Evolutionary conservation across 1,140 invertebrate species (phyloP).

Genomic region (Zaprionus camerounensis): DNA sequence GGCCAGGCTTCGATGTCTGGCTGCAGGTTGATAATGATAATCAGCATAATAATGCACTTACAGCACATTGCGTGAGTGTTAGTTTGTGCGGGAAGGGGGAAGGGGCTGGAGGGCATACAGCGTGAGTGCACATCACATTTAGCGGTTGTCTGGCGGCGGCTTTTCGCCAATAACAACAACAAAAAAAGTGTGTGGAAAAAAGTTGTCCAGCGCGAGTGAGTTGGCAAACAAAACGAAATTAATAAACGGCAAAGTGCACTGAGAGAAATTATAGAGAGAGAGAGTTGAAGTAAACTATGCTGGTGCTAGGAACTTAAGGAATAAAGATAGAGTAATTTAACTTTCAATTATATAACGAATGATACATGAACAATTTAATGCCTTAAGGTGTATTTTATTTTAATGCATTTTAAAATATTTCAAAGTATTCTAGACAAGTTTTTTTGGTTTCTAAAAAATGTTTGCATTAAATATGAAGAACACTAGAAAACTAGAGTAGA

Average conservation of each 20-base stretch:
- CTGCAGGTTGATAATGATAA: slow-evolving; percentile 62
- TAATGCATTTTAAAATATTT: too few species aligned
- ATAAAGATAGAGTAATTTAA: too few species aligned
- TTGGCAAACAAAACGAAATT: slow-evolving; percentile 69
- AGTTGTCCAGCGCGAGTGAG: slow-evolving; percentile 28
- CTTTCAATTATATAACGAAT: too few species aligned
- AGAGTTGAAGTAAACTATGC: neutral
- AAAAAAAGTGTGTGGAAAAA: slow-evolving; percentile 36
- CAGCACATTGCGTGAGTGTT: slow-evolving; percentile 15
- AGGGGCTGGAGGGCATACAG: neutral
- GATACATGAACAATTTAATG: too few species aligned
- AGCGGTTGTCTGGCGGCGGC: slow-evolving; percentile 52
- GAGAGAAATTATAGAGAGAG: neutral
- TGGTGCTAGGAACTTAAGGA: too few species aligned
- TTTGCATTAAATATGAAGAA: too few species aligned
- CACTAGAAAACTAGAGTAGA: too few species aligned
- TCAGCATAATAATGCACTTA: slow-evolving; percentile 78
- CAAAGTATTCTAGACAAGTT: too few species aligned
- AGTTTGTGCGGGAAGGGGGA: too few species aligned
- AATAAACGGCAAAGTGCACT: slow-evolving; percentile 48
- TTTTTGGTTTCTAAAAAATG: too few species aligned
- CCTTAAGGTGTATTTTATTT: too few species aligned
- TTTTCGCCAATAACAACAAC: slow-evolving; percentile 52
- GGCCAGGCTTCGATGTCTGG: slow-evolving; percentile 18
- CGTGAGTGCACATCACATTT: slow-evolving; percentile 4